These are phyloP conservation scores for Volucella zonaria DNA, from an alignment of 2,888 invertebrate genomes.

Conservation along the genomic window DNA sequence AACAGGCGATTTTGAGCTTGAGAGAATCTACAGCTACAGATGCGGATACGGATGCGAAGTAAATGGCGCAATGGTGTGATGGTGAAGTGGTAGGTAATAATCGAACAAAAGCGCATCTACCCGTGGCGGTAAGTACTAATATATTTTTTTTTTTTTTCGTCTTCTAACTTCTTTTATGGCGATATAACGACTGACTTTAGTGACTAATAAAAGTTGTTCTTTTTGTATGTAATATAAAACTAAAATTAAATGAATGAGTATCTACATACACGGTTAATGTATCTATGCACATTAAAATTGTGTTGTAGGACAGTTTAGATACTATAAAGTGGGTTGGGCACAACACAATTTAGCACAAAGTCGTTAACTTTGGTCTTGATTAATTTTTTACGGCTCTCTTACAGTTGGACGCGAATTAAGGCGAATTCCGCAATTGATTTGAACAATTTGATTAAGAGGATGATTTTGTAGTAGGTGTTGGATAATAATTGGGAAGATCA, in stretches of 20 bases:
- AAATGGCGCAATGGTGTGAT: conserved; percentile 20
- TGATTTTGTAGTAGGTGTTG: too few species aligned
- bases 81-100: conserved; percentile 23
- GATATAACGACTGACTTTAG: conserved; percentile 27
- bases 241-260: background rate
- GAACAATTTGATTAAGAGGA: too few species aligned
- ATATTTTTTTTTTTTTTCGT: background rate
- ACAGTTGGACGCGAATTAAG: too few species aligned
- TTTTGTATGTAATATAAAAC: conserved; percentile 24
- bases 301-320: too few species aligned
- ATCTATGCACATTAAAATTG: too few species aligned
- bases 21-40: background rate
- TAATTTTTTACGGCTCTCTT: too few species aligned
- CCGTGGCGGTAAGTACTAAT: conserved; percentile 8
- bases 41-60: background rate
- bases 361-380: background rate
- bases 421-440: too few species aligned
- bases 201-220: conserved; percentile 44
- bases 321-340: background rate
- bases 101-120: conserved; percentile 14
- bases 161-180: conserved; percentile 3
- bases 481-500: too few species aligned
- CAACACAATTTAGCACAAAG: background rate
- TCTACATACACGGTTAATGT: too few species aligned
- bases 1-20: conserved; percentile 62